A percentile compares a stretch with the other conserved stretches of the same genome.
Evolutionary conservation across 1,140 invertebrate species (phyloP).

Genomic region (Grapholita molesta): DNA sequence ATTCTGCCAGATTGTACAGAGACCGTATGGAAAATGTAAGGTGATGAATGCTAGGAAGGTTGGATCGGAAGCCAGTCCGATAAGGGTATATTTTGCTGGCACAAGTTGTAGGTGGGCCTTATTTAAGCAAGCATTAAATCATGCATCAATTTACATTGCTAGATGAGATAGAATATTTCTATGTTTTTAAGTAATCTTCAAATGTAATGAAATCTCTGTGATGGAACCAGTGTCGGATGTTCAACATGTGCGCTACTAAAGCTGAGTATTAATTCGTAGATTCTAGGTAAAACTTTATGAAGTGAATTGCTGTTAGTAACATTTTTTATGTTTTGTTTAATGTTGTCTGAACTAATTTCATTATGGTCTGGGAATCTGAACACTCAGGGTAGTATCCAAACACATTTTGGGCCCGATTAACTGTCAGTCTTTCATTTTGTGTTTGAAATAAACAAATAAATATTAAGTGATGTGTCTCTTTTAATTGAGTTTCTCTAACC

Average conservation of each 20-base stretch:
- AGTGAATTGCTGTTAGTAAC: slow-evolving; percentile 72
- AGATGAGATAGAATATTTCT: slow-evolving; percentile 60
- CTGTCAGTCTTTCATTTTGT: slow-evolving; percentile 74
- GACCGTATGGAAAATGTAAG: slow-evolving; percentile 63
- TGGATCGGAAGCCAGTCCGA: slow-evolving; percentile 40
- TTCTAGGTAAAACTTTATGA: slow-evolving; percentile 63
- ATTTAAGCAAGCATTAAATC: slow-evolving; percentile 62
- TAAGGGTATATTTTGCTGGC: slow-evolving; percentile 62
- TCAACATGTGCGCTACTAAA: slow-evolving; percentile 62
- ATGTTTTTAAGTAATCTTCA: slow-evolving; percentile 61
- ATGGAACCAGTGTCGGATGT: slow-evolving; percentile 64
- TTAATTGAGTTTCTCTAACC: neutral
- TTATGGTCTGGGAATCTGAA: slow-evolving; percentile 62
- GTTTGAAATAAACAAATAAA: slow-evolving; percentile 69
- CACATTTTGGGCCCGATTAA: slow-evolving; percentile 66
- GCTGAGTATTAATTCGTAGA: slow-evolving; percentile 74
- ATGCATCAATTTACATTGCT: slow-evolving; percentile 66
- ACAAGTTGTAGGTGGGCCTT: slow-evolving; percentile 54
- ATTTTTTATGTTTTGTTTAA: slow-evolving; percentile 74
- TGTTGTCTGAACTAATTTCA: slow-evolving; percentile 71
- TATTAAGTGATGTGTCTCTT: slow-evolving; percentile 6
- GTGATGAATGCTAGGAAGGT: slow-evolving; percentile 67
- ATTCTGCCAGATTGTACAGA: slow-evolving; percentile 69
- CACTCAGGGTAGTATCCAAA: slow-evolving; percentile 52
- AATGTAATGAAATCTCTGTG: slow-evolving; percentile 67